Conservation (phyloP, 2,797 vertebrate genomes). For the Enteromius trimaculatus region DNA sequence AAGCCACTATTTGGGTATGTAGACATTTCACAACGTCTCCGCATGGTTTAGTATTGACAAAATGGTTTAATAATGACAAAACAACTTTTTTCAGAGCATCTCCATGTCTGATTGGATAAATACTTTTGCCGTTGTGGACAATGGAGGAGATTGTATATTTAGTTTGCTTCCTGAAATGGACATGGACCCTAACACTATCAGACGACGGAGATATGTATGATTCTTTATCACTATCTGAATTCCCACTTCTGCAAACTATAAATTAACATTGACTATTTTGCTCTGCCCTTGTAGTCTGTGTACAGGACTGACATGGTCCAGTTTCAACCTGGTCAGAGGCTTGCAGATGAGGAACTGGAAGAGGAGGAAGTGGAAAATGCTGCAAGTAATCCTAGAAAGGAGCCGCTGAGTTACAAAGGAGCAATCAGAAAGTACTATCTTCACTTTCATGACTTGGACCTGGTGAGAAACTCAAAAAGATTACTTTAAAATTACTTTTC, state of each 20-base stretch:
- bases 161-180: constrained; percentile 80
- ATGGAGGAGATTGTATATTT: constrained; percentile 84
- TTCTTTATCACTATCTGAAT: background rate
- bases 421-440: constrained; percentile 81
- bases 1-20: constrained; percentile 89
- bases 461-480: constrained; percentile 75
- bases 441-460: constrained; percentile 81
- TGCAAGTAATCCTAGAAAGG: constrained; percentile 45
- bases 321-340: constrained; percentile 51
- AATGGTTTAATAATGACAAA: constrained; percentile 14
- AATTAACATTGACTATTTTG: background rate
- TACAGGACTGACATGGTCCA: constrained; percentile 83
- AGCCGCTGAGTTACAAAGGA: constrained; percentile 79
- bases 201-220: constrained; percentile 88
- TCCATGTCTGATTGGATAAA: constrained; percentile 92
- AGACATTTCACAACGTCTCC: background rate
- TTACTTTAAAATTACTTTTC: background rate
- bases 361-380: constrained; percentile 2
- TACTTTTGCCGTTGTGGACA: constrained; percentile 80
- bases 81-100: constrained; percentile 79
- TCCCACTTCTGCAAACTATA: background rate
- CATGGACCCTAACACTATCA: constrained; percentile 72
- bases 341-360: constrained; percentile 26
- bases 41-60: background rate
- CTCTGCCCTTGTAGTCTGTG: constrained; percentile 76